Base-by-base conservation (phyloP, 2,113 vertebrate genomes). In the Chionis minor region DNA sequence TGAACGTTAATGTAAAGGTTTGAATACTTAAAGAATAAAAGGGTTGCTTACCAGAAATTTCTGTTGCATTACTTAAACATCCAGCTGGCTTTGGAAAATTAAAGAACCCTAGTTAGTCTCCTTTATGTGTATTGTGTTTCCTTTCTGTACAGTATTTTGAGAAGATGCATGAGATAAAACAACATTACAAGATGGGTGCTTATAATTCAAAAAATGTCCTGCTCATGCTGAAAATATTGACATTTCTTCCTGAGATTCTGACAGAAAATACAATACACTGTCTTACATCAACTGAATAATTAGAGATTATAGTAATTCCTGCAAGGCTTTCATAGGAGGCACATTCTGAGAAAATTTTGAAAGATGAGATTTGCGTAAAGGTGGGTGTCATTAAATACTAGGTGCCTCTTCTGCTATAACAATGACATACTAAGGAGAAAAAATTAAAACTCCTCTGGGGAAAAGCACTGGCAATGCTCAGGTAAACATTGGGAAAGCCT, bases 271-370 rank as follows among this genome's bases (percentile, higher is more conserved):
- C 71, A 93, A 96, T 95, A 88, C 58, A 63, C 63, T 77, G 84
- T 42, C 63, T 96, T 90, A 80, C 14, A 26, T 91, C 94, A 94
- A 82, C 72, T 85, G 87, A 95, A 96, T 96, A 97, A 93, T 95
- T 96, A 94, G 66, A 97, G 92, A 96, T 96, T 95, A 96, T 35
- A 94, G 69, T 91, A 93, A 95, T 94, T 97, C 89, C 91, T 86
- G 63, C 59, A 94, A 95, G 63, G 90, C 74, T 96, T 95, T 94
- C 81, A 59, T 51, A 88, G 49, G 42, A 58, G 77, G 47, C 51
- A 66, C 24, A 83, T 61, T 86, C 85, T 10, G 38, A 86, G 44
- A 86, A 94, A 90, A 92, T 83, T 93, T 92, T 49, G 79, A 61
- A 93, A 96, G 79, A 92, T 49, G 33, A 90, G 65, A 96, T 95